A percentile compares a stretch with the other conserved stretches of the same genome.
phyloP scores from a whole-genome alignment of 2,113 vertebrate species.

The Morone chrysops region DNA sequence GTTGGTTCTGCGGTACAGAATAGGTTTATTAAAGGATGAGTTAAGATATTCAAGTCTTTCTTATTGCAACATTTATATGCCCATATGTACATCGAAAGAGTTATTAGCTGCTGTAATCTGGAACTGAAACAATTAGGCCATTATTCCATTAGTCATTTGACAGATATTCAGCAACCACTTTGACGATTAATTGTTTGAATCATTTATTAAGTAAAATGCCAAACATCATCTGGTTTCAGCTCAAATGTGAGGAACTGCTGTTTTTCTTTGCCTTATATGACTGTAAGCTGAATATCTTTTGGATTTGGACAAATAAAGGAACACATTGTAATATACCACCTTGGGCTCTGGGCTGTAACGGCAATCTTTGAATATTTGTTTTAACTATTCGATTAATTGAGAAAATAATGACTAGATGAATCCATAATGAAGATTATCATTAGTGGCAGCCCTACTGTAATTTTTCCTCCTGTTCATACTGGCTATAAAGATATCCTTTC shows the following conservation, averaged over 20 bases:
- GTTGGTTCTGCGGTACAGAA: background rate
- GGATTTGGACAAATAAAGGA: conserved; percentile 2
- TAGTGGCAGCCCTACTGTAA: background rate
- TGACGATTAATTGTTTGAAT: background rate
- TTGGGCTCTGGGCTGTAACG: background rate
- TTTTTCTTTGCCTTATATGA: background rate
- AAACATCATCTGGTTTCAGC: background rate
- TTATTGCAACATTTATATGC: background rate
- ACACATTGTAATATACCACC: background rate
- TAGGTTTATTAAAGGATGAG: background rate
- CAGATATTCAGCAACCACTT: background rate
- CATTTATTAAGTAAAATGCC: background rate
- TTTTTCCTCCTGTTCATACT: conserved; percentile 13
- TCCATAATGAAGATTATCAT: background rate
- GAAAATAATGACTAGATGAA: background rate
- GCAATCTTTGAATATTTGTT: background rate
- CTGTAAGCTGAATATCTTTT: background rate
- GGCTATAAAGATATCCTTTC: conserved; percentile 17
- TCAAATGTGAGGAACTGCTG: background rate
- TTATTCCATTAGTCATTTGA: background rate
- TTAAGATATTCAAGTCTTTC: background rate
- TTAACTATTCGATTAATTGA: background rate
- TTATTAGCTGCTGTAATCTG: background rate
- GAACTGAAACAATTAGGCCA: background rate
- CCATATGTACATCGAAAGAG: background rate